Percentiles rank a stretch among this genome's conserved stretches.
These are phyloP conservation scores for Aptenodytes forsteri DNA, from an alignment of 2,113 vertebrate genomes.

Conservation along the genomic window DNA sequence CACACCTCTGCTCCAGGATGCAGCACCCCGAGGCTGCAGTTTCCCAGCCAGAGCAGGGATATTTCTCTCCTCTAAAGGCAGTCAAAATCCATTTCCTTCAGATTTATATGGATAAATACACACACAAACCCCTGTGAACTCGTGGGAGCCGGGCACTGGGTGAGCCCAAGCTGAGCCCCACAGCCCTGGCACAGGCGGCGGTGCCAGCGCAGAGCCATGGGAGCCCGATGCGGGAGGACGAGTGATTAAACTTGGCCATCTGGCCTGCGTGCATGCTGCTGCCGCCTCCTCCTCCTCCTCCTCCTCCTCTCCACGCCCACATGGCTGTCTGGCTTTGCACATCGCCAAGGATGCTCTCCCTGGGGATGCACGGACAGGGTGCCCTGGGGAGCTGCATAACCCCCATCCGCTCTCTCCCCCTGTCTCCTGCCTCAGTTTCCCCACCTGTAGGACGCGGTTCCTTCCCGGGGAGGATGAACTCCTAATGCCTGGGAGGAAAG, in stretches of 20 bases:
- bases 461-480: not conserved
- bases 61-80: not conserved
- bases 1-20: not conserved
- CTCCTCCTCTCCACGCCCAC: not conserved
- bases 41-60: not conserved
- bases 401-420: not conserved
- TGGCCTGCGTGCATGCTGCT: not conserved
- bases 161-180: not conserved
- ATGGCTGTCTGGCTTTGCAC: not conserved
- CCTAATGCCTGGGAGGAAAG: not conserved
- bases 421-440: not conserved
- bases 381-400: not conserved
- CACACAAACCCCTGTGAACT: not conserved
- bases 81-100: not conserved
- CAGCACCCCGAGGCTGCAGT: rapidly evolving
- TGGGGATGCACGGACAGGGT: rapidly evolving
- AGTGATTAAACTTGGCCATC: constrained; percentile 50
- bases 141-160: rapidly evolving
- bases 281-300: not conserved
- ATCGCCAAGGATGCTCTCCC: not conserved
- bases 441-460: not conserved
- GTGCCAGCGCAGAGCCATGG: not conserved
- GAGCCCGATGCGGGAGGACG: not conserved
- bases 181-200: not conserved
- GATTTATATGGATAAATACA: not conserved